Percentiles rank a stretch among this genome's conserved stretches.
Conservation (phyloP, 1,140 invertebrate genomes). For the Eupeodes corollae region DNA sequence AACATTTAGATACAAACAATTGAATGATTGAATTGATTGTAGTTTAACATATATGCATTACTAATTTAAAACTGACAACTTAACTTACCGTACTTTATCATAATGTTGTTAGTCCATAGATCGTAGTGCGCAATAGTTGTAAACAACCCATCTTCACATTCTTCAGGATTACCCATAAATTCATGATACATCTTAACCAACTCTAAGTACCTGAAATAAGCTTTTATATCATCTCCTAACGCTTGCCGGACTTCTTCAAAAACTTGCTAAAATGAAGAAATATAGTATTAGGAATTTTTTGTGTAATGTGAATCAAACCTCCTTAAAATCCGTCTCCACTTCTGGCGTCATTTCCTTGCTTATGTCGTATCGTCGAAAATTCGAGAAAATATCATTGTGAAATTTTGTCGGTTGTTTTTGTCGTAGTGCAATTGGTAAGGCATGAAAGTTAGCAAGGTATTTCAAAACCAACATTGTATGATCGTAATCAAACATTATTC, state of each 20-base stretch:
- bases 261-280: not conserved
- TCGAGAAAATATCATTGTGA: slow-evolving; percentile 35
- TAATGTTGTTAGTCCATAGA: slow-evolving; percentile 52
- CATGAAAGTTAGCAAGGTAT: slow-evolving; percentile 45
- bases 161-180: slow-evolving; percentile 11
- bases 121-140: slow-evolving; percentile 46
- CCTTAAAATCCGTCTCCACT: slow-evolving; percentile 1
- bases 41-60: too few species aligned
- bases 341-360: slow-evolving; percentile 12
- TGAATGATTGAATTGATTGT: too few species aligned
- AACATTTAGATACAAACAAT: too few species aligned
- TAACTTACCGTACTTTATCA: slow-evolving; percentile 38
- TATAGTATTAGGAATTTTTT: not conserved
- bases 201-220: slow-evolving; percentile 12
- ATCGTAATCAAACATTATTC: slow-evolving; percentile 39
- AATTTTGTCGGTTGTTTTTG: slow-evolving; percentile 41
- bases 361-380: slow-evolving; percentile 29
- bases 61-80: not conserved
- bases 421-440: slow-evolving; percentile 44
- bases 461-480: slow-evolving; percentile 39
- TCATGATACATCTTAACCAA: slow-evolving; percentile 9
- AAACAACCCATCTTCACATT: slow-evolving; percentile 29
- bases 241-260: slow-evolving; percentile 2
- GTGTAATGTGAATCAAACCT: not conserved
- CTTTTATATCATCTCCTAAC: slow-evolving; percentile 11